Conservation (phyloP, 2,797 vertebrate genomes). For the Falco naumanni region DNA sequence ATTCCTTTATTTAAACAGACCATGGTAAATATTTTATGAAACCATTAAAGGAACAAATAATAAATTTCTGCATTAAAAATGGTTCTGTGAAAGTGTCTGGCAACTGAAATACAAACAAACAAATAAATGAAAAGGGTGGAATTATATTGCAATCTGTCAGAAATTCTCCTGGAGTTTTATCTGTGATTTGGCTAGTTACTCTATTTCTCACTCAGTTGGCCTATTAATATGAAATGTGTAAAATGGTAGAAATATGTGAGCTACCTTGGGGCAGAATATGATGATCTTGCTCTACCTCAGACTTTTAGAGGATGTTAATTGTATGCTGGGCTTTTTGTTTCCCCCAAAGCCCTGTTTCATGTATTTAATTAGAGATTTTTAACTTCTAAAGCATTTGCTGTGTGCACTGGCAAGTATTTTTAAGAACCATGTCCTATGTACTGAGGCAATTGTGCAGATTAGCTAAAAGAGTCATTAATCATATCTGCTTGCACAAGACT, state of each 20-base stretch:
- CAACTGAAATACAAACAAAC: slow-evolving; percentile 43
- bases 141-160: slow-evolving; percentile 51
- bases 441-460: slow-evolving; percentile 44
- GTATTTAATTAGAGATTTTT: slow-evolving; percentile 58
- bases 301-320: slow-evolving; percentile 36
- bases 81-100: slow-evolving; percentile 15
- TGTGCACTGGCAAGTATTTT: slow-evolving; percentile 29
- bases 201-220: neutral
- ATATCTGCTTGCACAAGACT: slow-evolving; percentile 42
- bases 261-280: slow-evolving; percentile 9
- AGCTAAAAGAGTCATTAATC: slow-evolving; percentile 55
- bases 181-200: slow-evolving; percentile 9
- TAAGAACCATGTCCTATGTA: slow-evolving; percentile 12
- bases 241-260: slow-evolving; percentile 25
- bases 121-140: slow-evolving; percentile 38
- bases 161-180: slow-evolving; percentile 52
- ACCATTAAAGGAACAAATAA: slow-evolving; percentile 64
- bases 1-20: slow-evolving; percentile 67
- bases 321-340: slow-evolving; percentile 1
- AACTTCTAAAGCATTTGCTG: slow-evolving; percentile 32
- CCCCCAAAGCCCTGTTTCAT: slow-evolving; percentile 12
- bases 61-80: slow-evolving; percentile 54
- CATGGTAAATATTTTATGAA: slow-evolving; percentile 64
- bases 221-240: slow-evolving; percentile 22
- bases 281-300: slow-evolving; percentile 20